A percentile compares a stretch with the other conserved stretches of the same genome.
phyloP scores from a whole-genome alignment of 2,113 vertebrate species.

The Cryptomyrus ogoouensis region DNA sequence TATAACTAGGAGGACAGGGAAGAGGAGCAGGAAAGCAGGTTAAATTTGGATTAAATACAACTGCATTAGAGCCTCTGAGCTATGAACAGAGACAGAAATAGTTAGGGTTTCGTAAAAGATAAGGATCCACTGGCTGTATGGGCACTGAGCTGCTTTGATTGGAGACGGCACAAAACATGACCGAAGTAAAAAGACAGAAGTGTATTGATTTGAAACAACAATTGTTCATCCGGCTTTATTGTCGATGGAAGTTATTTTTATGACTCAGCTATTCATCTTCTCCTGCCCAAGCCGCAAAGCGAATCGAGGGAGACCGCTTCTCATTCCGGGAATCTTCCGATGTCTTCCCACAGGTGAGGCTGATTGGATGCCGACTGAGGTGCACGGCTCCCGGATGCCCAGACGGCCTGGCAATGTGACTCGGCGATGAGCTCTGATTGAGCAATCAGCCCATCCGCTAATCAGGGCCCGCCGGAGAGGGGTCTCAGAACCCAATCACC shows the following conservation, averaged over 20 bases:
- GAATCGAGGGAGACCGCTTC: background rate
- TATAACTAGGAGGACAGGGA: background rate
- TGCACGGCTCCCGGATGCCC: background rate
- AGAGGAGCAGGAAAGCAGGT: background rate
- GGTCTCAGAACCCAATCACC: conserved; percentile 20
- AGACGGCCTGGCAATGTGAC: background rate
- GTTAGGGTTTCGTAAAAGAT: background rate
- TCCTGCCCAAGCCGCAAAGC: background rate
- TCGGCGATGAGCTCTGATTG: conserved; percentile 14
- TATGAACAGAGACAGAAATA: background rate
- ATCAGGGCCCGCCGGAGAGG: background rate
- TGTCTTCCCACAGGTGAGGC: background rate
- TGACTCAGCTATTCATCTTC: background rate
- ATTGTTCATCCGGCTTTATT: background rate
- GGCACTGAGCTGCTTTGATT: background rate
- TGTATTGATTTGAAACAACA: background rate
- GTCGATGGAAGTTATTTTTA: background rate
- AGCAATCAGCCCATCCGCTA: background rate
- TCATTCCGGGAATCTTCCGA: too few species aligned
- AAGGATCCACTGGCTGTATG: background rate
- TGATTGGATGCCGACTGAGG: background rate
- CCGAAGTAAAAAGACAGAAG: background rate
- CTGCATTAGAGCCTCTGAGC: background rate
- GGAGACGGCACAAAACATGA: background rate
- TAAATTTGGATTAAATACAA: background rate